These are phyloP conservation scores for Macquaria ambigua DNA, from an alignment of 2,113 vertebrate genomes.

Conservation along the genomic window DNA sequence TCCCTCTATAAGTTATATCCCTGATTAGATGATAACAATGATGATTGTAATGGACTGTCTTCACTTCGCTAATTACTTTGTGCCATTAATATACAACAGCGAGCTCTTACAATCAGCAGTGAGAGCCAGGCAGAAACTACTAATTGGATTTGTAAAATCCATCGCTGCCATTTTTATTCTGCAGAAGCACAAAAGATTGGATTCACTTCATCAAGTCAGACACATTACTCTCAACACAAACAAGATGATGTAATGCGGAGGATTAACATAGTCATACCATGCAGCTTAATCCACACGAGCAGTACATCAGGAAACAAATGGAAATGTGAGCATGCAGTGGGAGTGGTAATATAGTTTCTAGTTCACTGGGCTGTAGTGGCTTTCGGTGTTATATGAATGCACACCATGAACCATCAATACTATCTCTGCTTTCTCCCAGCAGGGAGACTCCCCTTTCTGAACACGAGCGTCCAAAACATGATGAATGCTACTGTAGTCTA, in stretches of 20 bases:
- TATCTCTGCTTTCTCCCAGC: slow-evolving; percentile 32
- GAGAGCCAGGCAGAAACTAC: slow-evolving; percentile 53
- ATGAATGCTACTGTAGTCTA: slow-evolving; percentile 56
- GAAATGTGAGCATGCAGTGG: slow-evolving; percentile 51
- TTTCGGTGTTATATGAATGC: slow-evolving; percentile 36
- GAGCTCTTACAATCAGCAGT: slow-evolving; percentile 58
- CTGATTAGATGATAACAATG: slow-evolving; percentile 66
- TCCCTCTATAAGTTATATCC: slow-evolving; percentile 47
- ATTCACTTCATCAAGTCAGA: slow-evolving; percentile 64
- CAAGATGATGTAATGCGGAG: slow-evolving; percentile 66
- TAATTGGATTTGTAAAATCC: slow-evolving; percentile 79
- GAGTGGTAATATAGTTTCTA: slow-evolving; percentile 58
- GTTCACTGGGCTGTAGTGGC: slow-evolving; percentile 61
- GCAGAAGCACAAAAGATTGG: slow-evolving; percentile 69
- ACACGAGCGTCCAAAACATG: slow-evolving; percentile 57
- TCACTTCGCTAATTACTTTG: slow-evolving; percentile 75
- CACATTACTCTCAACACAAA: slow-evolving; percentile 62
- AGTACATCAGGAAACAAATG: slow-evolving; percentile 50
- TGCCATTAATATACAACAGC: slow-evolving; percentile 66
- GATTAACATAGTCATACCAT: slow-evolving; percentile 60
- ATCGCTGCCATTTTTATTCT: slow-evolving; percentile 56
- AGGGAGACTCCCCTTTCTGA: slow-evolving; percentile 30
- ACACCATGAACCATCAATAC: slow-evolving; percentile 49
- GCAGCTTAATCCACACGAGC: slow-evolving; percentile 52
- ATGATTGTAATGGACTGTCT: slow-evolving; percentile 69